Evolutionary conservation across 2,797 vertebrate species (phyloP).

Genomic region (Pantherophis vulpinus): DNA sequence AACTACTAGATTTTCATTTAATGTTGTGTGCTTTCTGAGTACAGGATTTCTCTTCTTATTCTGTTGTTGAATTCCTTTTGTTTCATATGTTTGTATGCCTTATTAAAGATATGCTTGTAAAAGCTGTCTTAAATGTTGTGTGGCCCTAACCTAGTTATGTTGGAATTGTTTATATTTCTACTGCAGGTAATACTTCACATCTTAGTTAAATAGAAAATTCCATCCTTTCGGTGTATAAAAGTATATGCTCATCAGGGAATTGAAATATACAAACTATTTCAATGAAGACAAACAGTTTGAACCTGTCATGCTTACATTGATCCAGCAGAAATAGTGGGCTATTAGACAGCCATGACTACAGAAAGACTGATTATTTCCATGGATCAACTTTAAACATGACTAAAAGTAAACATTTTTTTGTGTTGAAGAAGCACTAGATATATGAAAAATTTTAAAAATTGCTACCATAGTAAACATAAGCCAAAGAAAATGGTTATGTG

Average conservation of each 20-base stretch:
- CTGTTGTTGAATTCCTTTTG: constrained; percentile 55
- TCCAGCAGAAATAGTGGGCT: not conserved
- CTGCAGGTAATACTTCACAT: constrained; percentile 58
- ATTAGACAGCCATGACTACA: not conserved
- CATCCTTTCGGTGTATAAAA: constrained; percentile 43
- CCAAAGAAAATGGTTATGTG: constrained; percentile 86
- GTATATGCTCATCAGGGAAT: constrained; percentile 48
- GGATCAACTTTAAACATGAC: not conserved
- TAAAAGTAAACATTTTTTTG: not conserved
- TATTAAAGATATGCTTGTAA: constrained; percentile 53
- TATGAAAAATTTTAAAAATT: constrained; percentile 34
- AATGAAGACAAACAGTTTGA: constrained; percentile 32
- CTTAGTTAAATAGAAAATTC: constrained; percentile 55
- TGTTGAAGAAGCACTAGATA: constrained; percentile 49
- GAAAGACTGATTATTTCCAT: not conserved
- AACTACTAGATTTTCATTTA: constrained; percentile 60
- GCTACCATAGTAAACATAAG: constrained; percentile 77
- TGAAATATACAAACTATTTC: constrained; percentile 29
- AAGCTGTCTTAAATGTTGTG: constrained; percentile 41
- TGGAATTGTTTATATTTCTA: constrained; percentile 55
- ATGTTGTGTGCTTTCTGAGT: constrained; percentile 66
- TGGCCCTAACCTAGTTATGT: constrained; percentile 41
- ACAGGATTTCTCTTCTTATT: constrained; percentile 66
- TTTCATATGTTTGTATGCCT: constrained; percentile 51
- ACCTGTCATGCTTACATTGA: not conserved